Conservation (phyloP, 2,888 invertebrate genomes). For the Caenorhabditis becei region DNA sequence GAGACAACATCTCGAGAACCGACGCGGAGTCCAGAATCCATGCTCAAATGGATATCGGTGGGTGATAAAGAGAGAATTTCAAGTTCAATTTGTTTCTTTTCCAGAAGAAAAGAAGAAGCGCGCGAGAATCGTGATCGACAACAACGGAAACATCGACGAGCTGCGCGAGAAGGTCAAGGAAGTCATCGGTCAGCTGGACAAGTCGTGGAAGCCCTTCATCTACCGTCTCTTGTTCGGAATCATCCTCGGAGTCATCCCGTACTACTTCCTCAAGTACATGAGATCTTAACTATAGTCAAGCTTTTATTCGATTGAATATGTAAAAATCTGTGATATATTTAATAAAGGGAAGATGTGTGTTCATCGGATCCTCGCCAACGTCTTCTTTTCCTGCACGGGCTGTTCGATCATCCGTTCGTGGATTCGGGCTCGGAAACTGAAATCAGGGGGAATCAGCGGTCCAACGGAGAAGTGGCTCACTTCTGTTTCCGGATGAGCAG, state of each 20-base stretch:
- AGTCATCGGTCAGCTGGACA: conserved; percentile 43
- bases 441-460: not conserved
- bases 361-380: conserved; percentile 3
- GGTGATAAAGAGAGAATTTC: not conserved
- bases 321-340: conserved; percentile 19
- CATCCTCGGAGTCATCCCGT: conserved; percentile 53
- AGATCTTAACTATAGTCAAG: conserved; percentile 10
- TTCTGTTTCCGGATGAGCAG: conserved; percentile 38
- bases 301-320: not conserved
- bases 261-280: conserved; percentile 48
- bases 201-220: conserved; percentile 60
- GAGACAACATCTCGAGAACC: conserved; percentile 71
- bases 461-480: conserved; percentile 5
- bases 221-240: conserved; percentile 43
- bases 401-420: conserved; percentile 40
- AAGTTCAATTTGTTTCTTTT: not conserved
- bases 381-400: conserved; percentile 5
- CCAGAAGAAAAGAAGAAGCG: conserved; percentile 67
- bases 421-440: conserved; percentile 46
- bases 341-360: not conserved
- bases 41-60: conserved; percentile 74
- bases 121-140: conserved; percentile 75
- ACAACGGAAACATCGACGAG: conserved; percentile 73
- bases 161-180: conserved; percentile 63
- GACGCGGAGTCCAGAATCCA: conserved; percentile 73